Conservation (phyloP, 2,888 invertebrate species). For the Spilarctia lutea region DNA sequence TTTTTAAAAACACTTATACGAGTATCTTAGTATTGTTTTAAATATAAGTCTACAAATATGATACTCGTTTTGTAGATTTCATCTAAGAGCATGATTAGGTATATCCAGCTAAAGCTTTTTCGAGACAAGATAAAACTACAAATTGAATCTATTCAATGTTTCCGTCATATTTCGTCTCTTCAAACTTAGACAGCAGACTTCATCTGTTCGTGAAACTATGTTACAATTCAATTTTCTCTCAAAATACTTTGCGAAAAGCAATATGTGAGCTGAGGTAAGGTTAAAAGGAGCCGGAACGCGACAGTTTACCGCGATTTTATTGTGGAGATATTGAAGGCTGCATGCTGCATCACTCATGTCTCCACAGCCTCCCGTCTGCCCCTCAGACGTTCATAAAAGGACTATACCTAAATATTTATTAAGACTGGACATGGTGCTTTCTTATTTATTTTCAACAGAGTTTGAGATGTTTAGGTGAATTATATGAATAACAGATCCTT, state of each 20-base stretch:
- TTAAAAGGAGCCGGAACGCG: constrained; percentile 55
- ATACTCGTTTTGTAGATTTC: neutral
- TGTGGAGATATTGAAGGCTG: constrained; percentile 49
- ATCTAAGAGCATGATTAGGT: neutral
- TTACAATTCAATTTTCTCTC: constrained; percentile 58
- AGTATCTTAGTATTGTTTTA: neutral
- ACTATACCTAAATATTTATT: constrained; percentile 30
- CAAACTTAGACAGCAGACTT: constrained; percentile 34
- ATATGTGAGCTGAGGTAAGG: constrained; percentile 61
- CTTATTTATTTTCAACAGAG: constrained; percentile 5
- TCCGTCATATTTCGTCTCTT: constrained; percentile 19
- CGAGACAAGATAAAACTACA: neutral
- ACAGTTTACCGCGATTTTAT: constrained; percentile 55
- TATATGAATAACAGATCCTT: too few relatives aligned
- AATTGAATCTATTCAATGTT: constrained; percentile 27
- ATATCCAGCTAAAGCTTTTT: neutral
- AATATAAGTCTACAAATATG: neutral
- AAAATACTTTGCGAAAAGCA: constrained; percentile 52
- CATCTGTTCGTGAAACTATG: constrained; percentile 38
- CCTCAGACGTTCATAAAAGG: constrained; percentile 47
- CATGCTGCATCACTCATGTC: constrained; percentile 33
- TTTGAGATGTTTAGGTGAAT: too few relatives aligned
- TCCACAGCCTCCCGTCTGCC: constrained; percentile 40
- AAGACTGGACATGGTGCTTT: constrained; percentile 14
- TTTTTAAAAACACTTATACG: too few relatives aligned